Base-by-base conservation (phyloP, 2,113 vertebrate species). In the Syngnathus scovelli region DNA sequence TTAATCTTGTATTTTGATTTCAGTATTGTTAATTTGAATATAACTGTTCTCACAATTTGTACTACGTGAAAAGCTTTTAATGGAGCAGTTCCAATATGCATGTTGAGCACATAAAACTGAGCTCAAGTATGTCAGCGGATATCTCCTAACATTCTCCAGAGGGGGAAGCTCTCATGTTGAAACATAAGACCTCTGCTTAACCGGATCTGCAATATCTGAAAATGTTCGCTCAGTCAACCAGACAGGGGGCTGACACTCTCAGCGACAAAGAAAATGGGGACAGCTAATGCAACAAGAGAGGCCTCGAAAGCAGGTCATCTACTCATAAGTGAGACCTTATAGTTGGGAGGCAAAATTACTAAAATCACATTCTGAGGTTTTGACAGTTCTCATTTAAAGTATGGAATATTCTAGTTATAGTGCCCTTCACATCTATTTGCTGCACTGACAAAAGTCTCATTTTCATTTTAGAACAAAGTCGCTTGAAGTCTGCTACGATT, bases 231-330 rank as follows among this genome's bases (percentile, higher is more conserved):
- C 70, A 44, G 79, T 85, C 71, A 80, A 77, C 86, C 76, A 81
- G 76, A 67, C 4, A 51, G 43, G 3, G 66, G 66, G 67, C 61
- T 70, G 72, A 38, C 59, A 78, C 68, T 68, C 33, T 59, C 1
- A 37, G 23, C 5, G 54, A 23, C 4, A 5, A 15, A 76, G 73
- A 43, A 62, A 64, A 66, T 66, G 23, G 59, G 63, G 74, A 3
- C 2, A 33, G 27, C 27, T 33, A 33, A 33, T 33, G 62, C 21
- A 13, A 71, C 61, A 56, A 44, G 78, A 83, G 83, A 83, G 27
- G 59, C 62, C 70, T n/a, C 67, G 48, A 78, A 87, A 90, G 78
- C 81, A 89, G 89, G 86, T 12, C 87, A 88, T 87, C 71, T 83
- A 85, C 75, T 85, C 85, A 90, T 89, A 61, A 84, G 82, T 64